These are phyloP conservation scores for Sinosuthora webbiana DNA, from an alignment of 2,113 vertebrate genomes.

Conservation along the genomic window DNA sequence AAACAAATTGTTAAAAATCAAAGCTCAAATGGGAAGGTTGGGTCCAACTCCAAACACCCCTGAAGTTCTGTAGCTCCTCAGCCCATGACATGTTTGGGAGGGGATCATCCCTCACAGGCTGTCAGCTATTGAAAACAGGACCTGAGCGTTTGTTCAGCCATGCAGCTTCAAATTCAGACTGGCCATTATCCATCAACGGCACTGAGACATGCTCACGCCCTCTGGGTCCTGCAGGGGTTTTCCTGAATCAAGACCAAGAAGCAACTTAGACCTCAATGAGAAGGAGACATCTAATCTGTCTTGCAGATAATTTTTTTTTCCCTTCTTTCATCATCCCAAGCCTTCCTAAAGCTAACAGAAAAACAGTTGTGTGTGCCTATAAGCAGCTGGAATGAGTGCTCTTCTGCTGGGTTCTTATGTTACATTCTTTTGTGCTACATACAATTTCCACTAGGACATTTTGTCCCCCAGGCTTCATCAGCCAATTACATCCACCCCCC, in stretches of 20 bases:
- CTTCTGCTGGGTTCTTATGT: slow-evolving; percentile 45
- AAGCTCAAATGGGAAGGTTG: not conserved
- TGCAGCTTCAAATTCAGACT: not conserved
- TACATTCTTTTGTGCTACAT: slow-evolving; percentile 67
- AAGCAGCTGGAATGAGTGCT: slow-evolving; percentile 41
- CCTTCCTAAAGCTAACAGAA: not conserved
- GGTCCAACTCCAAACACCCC: not conserved
- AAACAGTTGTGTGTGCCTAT: not conserved
- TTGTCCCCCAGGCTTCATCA: slow-evolving; percentile 63
- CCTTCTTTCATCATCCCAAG: rapidly evolving
- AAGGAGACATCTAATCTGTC: not conserved
- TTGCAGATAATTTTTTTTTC: not conserved
- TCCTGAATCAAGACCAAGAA: not conserved
- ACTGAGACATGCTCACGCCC: not conserved
- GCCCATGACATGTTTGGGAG: not conserved
- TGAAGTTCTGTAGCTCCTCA: not conserved
- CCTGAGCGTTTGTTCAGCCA: not conserved
- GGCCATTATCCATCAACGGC: not conserved
- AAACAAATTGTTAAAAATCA: not conserved
- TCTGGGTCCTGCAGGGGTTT: not conserved
- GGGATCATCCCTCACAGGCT: not conserved
- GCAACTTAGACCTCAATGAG: not conserved
- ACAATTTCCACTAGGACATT: slow-evolving; percentile 72
- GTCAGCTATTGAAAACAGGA: not conserved
- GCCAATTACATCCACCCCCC: not conserved